Conservation (phyloP, 2,113 vertebrate species). For the Chitala chitala region DNA sequence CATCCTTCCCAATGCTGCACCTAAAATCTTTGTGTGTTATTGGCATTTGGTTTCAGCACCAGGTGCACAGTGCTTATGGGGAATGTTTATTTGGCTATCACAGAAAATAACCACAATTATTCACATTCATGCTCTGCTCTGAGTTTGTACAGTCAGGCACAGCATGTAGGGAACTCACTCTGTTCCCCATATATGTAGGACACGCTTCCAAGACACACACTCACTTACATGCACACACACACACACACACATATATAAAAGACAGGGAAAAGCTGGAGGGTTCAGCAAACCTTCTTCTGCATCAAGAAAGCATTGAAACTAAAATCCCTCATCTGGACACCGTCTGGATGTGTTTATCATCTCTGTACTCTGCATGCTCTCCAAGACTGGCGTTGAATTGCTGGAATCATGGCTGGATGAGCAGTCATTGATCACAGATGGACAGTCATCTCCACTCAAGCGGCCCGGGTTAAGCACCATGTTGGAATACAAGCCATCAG, state of each 20-base stretch:
- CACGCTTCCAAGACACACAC: background rate
- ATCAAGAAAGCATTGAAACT: too few relatives aligned
- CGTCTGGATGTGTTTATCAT: background rate
- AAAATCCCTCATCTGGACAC: too few relatives aligned
- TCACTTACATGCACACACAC: background rate
- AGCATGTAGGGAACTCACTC: too few relatives aligned
- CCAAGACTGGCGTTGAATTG: background rate
- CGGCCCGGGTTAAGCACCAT: too few relatives aligned
- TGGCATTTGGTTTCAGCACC: background rate
- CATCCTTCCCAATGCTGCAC: background rate
- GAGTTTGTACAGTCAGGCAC: background rate
- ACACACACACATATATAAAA: background rate
- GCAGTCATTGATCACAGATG: background rate
- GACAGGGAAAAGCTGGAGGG: background rate
- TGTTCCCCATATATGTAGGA: too few relatives aligned
- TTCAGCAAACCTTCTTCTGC: background rate
- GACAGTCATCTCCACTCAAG: too few relatives aligned
- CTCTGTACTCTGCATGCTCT: background rate
- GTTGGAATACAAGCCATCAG: background rate
- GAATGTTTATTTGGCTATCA: background rate
- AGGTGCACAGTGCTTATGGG: background rate
- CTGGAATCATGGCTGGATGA: background rate
- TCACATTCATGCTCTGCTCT: background rate
- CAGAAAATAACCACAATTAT: background rate
- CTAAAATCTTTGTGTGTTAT: background rate